A percentile compares a stretch with the other conserved stretches of the same genome.
Conservation (phyloP, 2,113 vertebrate genomes). For the Camelus dromedarius region DNA sequence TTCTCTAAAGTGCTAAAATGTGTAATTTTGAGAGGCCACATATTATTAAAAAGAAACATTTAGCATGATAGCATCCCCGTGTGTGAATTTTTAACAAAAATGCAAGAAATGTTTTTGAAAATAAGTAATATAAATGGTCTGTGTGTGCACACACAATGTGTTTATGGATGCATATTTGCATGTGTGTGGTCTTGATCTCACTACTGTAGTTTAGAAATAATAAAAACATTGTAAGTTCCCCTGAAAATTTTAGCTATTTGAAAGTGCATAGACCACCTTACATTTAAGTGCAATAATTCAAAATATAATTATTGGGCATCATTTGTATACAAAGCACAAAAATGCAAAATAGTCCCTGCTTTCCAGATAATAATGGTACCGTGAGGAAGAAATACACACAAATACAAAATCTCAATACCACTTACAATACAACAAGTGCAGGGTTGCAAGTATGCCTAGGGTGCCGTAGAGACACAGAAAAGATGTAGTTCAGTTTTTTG, state of each 20-base stretch:
- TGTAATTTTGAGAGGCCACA: background rate
- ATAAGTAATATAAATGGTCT: background rate
- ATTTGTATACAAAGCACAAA: background rate
- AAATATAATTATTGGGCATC: background rate
- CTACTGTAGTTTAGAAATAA: background rate
- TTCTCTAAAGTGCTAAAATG: background rate
- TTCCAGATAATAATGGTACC: background rate
- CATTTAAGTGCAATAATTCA: slow-evolving; percentile 6
- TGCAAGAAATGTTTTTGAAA: background rate
- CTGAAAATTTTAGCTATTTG: background rate
- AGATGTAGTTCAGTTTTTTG: background rate
- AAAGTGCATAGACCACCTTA: background rate
- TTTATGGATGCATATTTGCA: too few species aligned
- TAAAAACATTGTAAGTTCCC: background rate
- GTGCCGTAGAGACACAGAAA: background rate
- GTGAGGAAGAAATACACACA: background rate
- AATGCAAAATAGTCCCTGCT: background rate
- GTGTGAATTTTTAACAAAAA: slow-evolving; percentile 1
- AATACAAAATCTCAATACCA: background rate
- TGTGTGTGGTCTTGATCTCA: background rate
- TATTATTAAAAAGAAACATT: background rate
- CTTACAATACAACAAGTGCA: background rate
- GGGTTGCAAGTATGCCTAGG: background rate
- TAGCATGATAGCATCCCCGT: background rate
- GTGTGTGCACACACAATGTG: too few species aligned